phyloP scores from a whole-genome alignment of 2,888 invertebrate genomes.

The Pristionchus arcanus region DNA sequence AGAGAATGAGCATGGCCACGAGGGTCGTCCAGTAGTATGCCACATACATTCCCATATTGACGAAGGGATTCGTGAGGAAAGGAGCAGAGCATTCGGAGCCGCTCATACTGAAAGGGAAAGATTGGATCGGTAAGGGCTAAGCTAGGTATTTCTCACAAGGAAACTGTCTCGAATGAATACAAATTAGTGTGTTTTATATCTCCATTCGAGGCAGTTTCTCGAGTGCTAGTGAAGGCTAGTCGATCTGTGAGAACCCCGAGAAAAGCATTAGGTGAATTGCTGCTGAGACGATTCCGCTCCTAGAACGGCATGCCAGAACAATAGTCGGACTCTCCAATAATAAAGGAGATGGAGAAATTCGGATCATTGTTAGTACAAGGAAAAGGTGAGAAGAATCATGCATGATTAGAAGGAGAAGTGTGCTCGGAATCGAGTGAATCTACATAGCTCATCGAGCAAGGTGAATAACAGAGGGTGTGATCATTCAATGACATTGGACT shows the following conservation, averaged over 20 bases:
- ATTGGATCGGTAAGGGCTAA: neutral
- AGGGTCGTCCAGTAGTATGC: constrained; percentile 79
- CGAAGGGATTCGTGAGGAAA: constrained; percentile 78
- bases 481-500: neutral
- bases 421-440: neutral
- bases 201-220: neutral
- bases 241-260: constrained; percentile 38
- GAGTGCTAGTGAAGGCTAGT: neutral
- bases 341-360: neutral
- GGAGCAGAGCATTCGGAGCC: constrained; percentile 77
- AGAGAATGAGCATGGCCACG: constrained; percentile 78
- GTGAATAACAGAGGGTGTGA: neutral
- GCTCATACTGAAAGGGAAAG: constrained; percentile 62
- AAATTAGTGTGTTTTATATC: neutral
- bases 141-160: neutral
- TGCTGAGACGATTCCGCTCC: neutral
- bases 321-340: neutral
- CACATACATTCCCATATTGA: constrained; percentile 79
- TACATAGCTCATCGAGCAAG: too few species aligned
- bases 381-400: neutral
- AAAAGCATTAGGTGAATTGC: constrained; percentile 15
- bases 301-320: neutral
- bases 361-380: neutral
- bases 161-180: neutral
- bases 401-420: neutral